phyloP scores from a whole-genome alignment of 2,888 invertebrate species.

The Stenurella melanura region DNA sequence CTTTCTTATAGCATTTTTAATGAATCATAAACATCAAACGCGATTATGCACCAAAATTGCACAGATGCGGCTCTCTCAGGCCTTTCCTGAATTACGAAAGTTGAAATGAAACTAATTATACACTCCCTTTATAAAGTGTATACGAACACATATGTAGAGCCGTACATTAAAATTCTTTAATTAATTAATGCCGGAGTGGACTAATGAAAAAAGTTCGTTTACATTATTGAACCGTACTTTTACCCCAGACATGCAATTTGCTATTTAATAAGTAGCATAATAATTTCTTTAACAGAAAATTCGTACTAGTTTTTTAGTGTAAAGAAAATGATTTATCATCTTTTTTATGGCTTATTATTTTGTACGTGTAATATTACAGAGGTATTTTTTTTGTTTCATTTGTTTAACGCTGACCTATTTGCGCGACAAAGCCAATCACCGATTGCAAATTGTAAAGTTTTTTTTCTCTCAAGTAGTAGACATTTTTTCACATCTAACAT shows the following conservation, averaged over 20 bases:
- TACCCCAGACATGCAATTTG: not conserved
- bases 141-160: not conserved
- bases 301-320: not conserved
- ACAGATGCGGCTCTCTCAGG: no score
- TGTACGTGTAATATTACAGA: not conserved
- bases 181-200: not conserved
- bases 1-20: no score
- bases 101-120: no score
- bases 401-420: no score
- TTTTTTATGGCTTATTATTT: not conserved
- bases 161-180: not conserved
- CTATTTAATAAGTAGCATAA: not conserved
- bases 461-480: no score
- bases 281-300: not conserved
- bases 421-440: no score
- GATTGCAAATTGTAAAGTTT: no score
- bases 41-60: no score
- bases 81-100: no score
- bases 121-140: not conserved
- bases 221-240: not conserved
- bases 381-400: no score
- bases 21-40: no score
- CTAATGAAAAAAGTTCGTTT: conserved; percentile 4
- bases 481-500: no score
- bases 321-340: not conserved